Evolutionary conservation across 53 echinoderm and acorn worm species (phyloP), one percentile per base, ranked within the genome.

Genomic region (Holothuria leucospilota): DNA sequence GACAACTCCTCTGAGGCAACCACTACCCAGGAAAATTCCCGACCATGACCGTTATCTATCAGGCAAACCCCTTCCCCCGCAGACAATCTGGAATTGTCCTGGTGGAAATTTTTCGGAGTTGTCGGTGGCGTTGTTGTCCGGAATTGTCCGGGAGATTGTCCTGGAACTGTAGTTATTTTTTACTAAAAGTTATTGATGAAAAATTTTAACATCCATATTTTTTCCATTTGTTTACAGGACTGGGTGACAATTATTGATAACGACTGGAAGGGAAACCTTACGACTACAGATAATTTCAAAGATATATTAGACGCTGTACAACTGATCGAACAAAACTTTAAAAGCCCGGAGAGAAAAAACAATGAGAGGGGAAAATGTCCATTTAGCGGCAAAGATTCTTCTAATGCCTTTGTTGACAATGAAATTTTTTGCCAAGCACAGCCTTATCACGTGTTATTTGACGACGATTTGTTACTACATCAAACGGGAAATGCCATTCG

Each of bases 391-490:
- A 14, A 56, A 29, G 20, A 26, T 2, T 59, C 59, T 6, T 58
- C 59, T 0, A 27, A 29, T 21, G 20, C 94, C 21, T 68, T 91
- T 27, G 59, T 96, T 29, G 94, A 93, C 51, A 89, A 90, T 6
- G 74, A 69, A 23, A 96, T 94, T 29, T 92, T 96, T 85, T 91
- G 93, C 53, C 87, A 91, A 60, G 84, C 87, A 8, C 92, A 94
- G 51, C 96, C 96, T 4, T 96, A 94, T 82, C 96, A 96, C 89
- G 77, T 96, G 53, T 86, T 94, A 8, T 96, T 94, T 39, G 93
- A 96, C 85, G 77, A 77, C 39, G 82, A 85, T 58, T 79, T 96
- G 39, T 60, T 74, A 24, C 85, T 96, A 51, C 84, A 26, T 46
- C 96, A 96, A 62, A 71, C 82, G 30, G 96, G 96, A 12, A 84